Conservation (phyloP, 2,888 invertebrate genomes). For the Melanophora roralis region DNA sequence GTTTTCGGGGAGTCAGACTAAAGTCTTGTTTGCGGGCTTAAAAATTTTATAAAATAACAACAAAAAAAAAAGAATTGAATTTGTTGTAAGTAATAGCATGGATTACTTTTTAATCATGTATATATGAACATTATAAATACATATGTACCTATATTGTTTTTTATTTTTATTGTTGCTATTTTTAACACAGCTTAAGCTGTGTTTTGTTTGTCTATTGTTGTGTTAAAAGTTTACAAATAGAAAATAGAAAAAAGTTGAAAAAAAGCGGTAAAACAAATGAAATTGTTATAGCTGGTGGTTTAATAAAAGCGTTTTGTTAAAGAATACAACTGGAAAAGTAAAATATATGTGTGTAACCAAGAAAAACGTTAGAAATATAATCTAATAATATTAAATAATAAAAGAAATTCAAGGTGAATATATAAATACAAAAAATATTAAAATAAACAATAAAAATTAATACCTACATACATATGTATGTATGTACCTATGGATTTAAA, state of each 20-base stretch:
- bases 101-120: too few relatives aligned
- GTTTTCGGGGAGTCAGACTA: conserved; percentile 13
- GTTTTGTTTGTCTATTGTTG: conserved; percentile 22
- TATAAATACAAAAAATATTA: background rate
- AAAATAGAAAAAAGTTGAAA: background rate
- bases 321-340: conserved; percentile 4
- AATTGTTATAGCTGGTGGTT: conserved; percentile 17
- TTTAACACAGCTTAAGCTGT: conserved; percentile 38
- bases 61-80: background rate
- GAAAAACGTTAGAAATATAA: background rate
- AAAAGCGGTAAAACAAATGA: conserved; percentile 26
- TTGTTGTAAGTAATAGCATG: background rate
- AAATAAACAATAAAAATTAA: background rate
- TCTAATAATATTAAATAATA: conserved; percentile 10
- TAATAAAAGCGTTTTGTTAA: background rate
- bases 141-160: background rate
- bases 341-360: background rate
- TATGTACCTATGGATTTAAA: too few relatives aligned
- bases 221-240: conserved; percentile 8
- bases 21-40: conserved; percentile 38
- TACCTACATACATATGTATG: too few relatives aligned
- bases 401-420: background rate
- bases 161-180: conserved; percentile 27
- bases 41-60: background rate
- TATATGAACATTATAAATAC: too few relatives aligned